Evolutionary conservation across 2,113 vertebrate genomes (phyloP).

Genomic region (Alaudala cheleensis): DNA sequence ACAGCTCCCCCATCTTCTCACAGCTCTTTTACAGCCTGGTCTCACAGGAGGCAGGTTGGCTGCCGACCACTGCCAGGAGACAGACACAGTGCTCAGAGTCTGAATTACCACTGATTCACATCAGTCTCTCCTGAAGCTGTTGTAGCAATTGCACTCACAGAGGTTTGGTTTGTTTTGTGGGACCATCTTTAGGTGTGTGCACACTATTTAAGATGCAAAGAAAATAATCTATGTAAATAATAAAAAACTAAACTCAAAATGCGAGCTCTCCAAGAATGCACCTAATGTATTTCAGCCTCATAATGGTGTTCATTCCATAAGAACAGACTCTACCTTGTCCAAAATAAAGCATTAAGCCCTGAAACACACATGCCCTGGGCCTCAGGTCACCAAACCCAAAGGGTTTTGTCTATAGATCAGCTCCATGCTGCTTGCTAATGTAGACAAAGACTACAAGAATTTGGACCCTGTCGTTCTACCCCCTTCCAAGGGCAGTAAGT

Average conservation of each 20-base stretch:
- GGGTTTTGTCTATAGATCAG: background rate
- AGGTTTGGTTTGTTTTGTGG: background rate
- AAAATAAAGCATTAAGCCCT: background rate
- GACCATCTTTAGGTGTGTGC: background rate
- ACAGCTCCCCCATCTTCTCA: background rate
- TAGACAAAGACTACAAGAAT: background rate
- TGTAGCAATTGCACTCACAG: accelerated
- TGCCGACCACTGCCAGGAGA: background rate
- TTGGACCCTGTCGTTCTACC: background rate
- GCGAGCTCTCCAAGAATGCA: background rate
- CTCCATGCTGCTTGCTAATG: background rate
- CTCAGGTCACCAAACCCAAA: background rate
- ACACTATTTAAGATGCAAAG: background rate
- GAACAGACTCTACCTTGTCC: background rate
- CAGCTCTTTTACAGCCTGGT: background rate
- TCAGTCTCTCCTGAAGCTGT: background rate
- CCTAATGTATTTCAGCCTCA: background rate
- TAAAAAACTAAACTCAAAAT: background rate
- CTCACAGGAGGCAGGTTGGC: background rate
- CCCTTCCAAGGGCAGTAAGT: background rate
- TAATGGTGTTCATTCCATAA: background rate
- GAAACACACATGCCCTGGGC: background rate
- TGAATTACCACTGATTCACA: background rate
- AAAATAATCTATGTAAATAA: background rate
- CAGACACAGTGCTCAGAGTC: background rate